Evolutionary conservation across 2,113 vertebrate genomes (phyloP), one percentile per base, ranked within the genome.

Genomic region (Psilopogon haemacephalus): DNA sequence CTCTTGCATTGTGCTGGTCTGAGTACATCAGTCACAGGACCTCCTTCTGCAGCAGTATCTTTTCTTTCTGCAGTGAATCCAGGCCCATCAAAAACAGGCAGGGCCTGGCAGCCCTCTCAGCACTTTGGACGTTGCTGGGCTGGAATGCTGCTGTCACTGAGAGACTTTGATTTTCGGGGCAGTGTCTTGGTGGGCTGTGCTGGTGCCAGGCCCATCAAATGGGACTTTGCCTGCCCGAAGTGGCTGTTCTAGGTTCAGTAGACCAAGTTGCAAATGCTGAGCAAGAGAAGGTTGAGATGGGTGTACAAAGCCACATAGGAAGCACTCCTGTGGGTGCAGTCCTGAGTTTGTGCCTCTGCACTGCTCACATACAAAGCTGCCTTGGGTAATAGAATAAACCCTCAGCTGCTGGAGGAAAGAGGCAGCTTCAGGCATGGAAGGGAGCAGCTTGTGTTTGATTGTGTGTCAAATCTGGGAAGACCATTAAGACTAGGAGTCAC

Each of bases 81-180:
- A 73, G n/a, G 58, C 40, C 35, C 69, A 89, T 91, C 93, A 91
- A 95, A 95, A 96, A 95, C 30, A 96, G 87, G 70, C 79, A 79
- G 60, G 24, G 35, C 44, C 65, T 55, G 56, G 93, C 86, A 92
- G 55, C 48, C 56, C 67, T 92, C 70, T 44, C 73, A 94, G 90
- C 87, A 93, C 90, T 79, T 88, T 93, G 84, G 71, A 90, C 44
- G 60, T 93, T 92, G 70, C 90, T 90, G 20, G 56, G 40, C 74
- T 54, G 85, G 82, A 95, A 88, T 92, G 90, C 82, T 67, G 65
- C 88, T 6, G 1, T 79, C 90, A 86, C 55, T 33, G 82, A 89
- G 79, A 52, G 73, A 59, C 64, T 89, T 44, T 5, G 11, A 83
- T 96, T 94, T 95, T 92, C 64, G 1, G 3, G 46, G 62, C 62